Evolutionary conservation across 2,888 invertebrate species (phyloP), one percentile per base, ranked within the genome.

Genomic region (Sinhomidia bicolor): DNA sequence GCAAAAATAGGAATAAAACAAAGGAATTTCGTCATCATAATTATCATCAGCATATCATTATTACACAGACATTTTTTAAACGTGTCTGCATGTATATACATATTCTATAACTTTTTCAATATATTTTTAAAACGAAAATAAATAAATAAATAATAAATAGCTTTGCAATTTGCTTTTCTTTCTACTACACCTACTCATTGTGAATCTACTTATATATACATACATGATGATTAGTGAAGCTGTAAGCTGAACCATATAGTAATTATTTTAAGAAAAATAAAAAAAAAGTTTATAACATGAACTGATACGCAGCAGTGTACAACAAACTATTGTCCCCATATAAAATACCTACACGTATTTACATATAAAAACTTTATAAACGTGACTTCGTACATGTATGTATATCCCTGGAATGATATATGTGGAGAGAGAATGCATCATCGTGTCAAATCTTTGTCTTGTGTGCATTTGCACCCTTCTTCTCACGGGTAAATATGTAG

Each of bases 1-100:
- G 86, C 60, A 88, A 81, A 68, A 89, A 82, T 17, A 86, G 65
- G 78, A 84, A 80, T 74, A 71, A 54, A 88, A 82, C 81, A 81
- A 87, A 82, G 82, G 82, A 82, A 87, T 87, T 86, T 86, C 62
- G 54, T 86, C 86, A 86, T 79, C 57, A 80, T 54, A 62, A 80
- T 80, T 62, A 62, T 62, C 41, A 57, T 79, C 9, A n/a, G 26
- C 23, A 76, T 23, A 76, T n/a, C n/a, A 14, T 65, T 20, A n/a
- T 57, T 20, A 14, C 12, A 71, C 20, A 23, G 32, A 65, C 47
- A 44, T 71, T 47, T 71, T 0, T 26, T 44, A 44, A 23, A 47
- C 47, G 47, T 1, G 10, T 71, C 23, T 5, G 4, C 14, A 71
- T 71, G n/a, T 36, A n/a, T 62, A 62, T 26, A 60, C 17, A 60